These are phyloP conservation scores for Xerus rutilus DNA, from an alignment of 2,797 vertebrate species.

Conservation along the genomic window DNA sequence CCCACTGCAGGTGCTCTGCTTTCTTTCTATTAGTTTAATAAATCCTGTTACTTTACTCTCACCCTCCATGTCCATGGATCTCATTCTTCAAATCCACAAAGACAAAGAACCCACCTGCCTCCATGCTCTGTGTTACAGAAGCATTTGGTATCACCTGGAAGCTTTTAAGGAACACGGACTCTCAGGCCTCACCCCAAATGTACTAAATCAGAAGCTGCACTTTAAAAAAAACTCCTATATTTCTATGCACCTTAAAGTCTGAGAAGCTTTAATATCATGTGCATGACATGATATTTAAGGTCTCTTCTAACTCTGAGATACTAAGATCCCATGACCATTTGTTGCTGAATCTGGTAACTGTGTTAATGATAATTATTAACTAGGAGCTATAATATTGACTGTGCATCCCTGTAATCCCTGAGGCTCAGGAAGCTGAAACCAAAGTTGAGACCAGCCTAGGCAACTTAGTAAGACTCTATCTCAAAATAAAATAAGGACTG, in stretches of 20 bases:
- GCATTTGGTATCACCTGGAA: background rate
- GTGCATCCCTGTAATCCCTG: too few species aligned
- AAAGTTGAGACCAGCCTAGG: too few species aligned
- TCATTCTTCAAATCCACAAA: too few species aligned
- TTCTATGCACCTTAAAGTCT: background rate
- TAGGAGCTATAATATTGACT: background rate
- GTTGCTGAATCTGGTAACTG: background rate
- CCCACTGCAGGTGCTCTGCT: too few species aligned
- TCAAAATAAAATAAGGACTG: too few species aligned
- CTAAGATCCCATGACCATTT: background rate
- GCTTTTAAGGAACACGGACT: background rate
- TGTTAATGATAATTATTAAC: background rate
- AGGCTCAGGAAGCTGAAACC: too few species aligned
- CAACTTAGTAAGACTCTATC: too few species aligned
- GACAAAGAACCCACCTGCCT: too few species aligned
- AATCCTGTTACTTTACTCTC: too few species aligned
- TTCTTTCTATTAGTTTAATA: too few species aligned
- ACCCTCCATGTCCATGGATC: too few species aligned
- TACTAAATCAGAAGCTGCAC: background rate
- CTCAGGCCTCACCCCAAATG: background rate
- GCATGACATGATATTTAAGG: background rate
- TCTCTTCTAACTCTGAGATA: constrained; percentile 29
- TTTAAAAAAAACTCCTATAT: background rate
- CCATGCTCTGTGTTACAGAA: background rate
- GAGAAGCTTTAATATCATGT: too few species aligned